Evolutionary conservation across 2,113 vertebrate species (phyloP).

Genomic region (Sialia sialis): DNA sequence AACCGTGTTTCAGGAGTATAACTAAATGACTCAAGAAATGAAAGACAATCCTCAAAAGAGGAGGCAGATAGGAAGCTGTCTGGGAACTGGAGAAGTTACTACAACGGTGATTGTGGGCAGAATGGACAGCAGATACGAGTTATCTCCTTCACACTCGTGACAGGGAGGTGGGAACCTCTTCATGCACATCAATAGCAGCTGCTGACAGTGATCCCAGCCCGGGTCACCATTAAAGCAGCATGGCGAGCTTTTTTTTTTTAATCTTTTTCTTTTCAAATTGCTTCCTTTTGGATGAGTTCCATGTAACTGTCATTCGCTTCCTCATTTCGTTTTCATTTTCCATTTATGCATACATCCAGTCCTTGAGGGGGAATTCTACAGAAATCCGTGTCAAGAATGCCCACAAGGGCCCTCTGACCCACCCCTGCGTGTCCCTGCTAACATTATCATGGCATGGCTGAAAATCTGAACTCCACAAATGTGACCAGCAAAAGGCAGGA

Average conservation of each 20-base stretch:
- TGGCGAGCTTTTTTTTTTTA: not conserved
- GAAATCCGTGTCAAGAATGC: not conserved
- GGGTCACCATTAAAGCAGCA: not conserved
- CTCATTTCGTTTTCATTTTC: not conserved
- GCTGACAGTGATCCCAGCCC: not conserved
- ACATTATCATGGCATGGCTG: fast-evolving
- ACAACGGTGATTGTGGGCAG: not conserved
- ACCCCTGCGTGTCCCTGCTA: not conserved
- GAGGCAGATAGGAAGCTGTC: not conserved
- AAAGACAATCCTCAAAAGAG: not conserved
- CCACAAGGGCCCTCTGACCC: not conserved
- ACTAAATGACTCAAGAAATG: not conserved
- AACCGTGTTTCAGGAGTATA: not conserved
- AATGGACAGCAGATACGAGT: not conserved
- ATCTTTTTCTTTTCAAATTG: not conserved
- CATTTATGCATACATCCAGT: not conserved
- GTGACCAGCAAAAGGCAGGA: not conserved
- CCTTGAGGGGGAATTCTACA: not conserved
- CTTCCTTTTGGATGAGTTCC: not conserved
- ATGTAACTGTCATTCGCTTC: not conserved
- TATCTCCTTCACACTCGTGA: not conserved
- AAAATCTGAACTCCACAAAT: not conserved
- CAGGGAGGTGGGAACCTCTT: conserved; percentile 7
- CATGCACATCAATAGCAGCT: not conserved
- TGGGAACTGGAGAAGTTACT: not conserved